These are phyloP conservation scores for Agapornis roseicollis DNA, from an alignment of 2,113 vertebrate species.

Conservation along the genomic window DNA sequence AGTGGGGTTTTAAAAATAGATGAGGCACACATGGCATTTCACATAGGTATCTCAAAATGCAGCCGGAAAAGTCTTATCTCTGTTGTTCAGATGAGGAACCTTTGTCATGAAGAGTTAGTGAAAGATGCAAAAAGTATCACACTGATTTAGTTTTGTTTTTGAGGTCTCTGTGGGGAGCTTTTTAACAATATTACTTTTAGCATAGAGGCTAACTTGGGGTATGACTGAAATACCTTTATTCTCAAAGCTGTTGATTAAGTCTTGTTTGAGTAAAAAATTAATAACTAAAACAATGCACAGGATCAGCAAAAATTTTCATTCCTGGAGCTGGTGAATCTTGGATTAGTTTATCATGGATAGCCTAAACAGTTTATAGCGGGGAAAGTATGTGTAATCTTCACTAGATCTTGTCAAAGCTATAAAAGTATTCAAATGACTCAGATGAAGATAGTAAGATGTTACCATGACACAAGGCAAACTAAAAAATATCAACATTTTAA, in stretches of 20 bases:
- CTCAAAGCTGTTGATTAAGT: background rate
- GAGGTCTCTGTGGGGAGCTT: background rate
- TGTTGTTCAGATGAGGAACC: background rate
- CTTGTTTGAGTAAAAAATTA: background rate
- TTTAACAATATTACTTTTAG: background rate
- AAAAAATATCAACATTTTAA: background rate
- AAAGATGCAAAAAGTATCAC: background rate
- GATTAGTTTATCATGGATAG: background rate
- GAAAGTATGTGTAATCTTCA: background rate
- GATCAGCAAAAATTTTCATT: slow-evolving; percentile 13
- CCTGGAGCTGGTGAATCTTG: background rate
- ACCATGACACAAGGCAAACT: background rate
- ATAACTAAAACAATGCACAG: slow-evolving; percentile 1
- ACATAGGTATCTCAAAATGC: background rate
- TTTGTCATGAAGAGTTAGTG: background rate
- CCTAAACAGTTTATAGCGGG: slow-evolving; percentile 29
- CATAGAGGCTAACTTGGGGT: background rate
- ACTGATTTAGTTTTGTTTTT: background rate
- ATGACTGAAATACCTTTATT: background rate
- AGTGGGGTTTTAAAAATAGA: background rate
- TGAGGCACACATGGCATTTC: background rate
- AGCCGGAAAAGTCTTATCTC: background rate
- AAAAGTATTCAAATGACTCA: background rate
- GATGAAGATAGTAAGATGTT: background rate
- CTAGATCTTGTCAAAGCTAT: background rate